phyloP scores from a whole-genome alignment of 2,113 vertebrate genomes.

The Bubo bubo region DNA sequence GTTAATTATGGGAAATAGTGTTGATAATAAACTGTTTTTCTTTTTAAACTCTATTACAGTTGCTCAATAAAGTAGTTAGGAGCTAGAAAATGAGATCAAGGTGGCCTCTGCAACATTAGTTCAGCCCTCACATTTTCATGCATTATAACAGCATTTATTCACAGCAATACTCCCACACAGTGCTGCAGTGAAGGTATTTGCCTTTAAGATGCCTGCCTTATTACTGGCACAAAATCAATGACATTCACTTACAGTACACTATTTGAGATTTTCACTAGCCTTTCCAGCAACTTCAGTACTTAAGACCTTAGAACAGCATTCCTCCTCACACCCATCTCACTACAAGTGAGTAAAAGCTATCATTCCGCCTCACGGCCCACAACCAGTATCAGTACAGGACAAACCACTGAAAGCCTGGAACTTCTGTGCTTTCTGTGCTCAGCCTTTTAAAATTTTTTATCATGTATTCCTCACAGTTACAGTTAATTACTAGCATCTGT shows the following conservation, averaged over 20 bases:
- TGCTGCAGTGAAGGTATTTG: not conserved
- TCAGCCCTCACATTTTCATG: not conserved
- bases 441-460: not conserved
- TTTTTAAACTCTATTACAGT: not conserved
- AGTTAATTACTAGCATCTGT: not conserved
- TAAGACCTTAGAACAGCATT: not conserved
- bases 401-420: not conserved
- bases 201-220: not conserved
- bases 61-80: not conserved
- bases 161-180: not conserved
- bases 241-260: not conserved
- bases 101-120: not conserved
- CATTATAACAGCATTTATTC: not conserved
- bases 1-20: not conserved
- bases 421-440: not conserved
- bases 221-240: not conserved
- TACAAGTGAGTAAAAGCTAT: not conserved
- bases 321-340: not conserved
- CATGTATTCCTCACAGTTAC: not conserved
- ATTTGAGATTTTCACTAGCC: not conserved
- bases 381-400: not conserved
- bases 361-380: not conserved
- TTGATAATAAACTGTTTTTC: not conserved
- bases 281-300: not conserved
- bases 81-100: not conserved